Evolutionary conservation across 2,113 vertebrate species (phyloP).

Genomic region (Zapus hudsonius): DNA sequence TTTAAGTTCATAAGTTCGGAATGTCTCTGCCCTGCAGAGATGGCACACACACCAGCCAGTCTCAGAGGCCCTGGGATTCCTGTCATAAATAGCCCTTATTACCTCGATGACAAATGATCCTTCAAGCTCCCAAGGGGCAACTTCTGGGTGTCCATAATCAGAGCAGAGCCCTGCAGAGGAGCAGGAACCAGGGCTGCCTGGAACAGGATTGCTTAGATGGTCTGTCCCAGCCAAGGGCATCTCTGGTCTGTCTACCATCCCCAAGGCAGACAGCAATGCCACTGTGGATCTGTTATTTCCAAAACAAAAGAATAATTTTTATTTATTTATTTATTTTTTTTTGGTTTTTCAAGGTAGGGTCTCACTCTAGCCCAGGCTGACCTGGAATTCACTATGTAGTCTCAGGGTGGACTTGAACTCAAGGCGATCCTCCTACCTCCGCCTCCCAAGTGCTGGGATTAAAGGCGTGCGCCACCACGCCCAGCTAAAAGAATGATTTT

Average conservation of each 20-base stretch:
- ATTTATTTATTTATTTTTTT: no score
- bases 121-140: slow-evolving; percentile 11
- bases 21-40: slow-evolving; percentile 67
- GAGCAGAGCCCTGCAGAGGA: neutral
- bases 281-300: neutral
- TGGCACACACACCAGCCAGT: slow-evolving; percentile 64
- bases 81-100: slow-evolving; percentile 74
- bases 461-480: no score
- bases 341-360: no score
- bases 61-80: slow-evolving; percentile 63
- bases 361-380: no score
- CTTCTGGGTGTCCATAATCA: neutral
- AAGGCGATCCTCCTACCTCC: no score
- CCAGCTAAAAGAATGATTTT: neutral
- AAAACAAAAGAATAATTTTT: neutral
- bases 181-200: neutral
- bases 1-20: slow-evolving; percentile 76
- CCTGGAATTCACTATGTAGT: no score
- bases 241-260: neutral
- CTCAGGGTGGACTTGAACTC: no score
- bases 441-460: no score
- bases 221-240: neutral
- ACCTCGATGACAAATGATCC: slow-evolving; percentile 69
- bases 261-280: neutral
- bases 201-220: neutral